Percentiles rank a stretch among this genome's conserved stretches.
phyloP scores from a whole-genome alignment of 37 sponge, comb jelly and placozoan genomes.

The Hexactinellida sp. region DNA sequence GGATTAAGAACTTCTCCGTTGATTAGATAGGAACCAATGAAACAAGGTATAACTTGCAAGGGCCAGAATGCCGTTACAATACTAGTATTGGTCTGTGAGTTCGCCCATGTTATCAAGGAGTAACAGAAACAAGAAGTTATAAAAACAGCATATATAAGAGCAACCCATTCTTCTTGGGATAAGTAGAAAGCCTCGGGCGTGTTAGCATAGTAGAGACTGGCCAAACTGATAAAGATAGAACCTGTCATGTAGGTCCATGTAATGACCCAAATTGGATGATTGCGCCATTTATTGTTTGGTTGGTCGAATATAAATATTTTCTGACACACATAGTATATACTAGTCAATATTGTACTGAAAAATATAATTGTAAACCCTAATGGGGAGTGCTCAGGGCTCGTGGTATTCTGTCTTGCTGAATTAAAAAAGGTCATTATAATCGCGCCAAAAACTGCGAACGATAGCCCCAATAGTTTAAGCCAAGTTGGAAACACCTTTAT shows the following conservation, averaged over 20 bases:
- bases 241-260: slow-evolving; percentile 61
- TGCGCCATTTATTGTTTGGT: slow-evolving; percentile 31
- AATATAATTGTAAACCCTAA: not conserved
- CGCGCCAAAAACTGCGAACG: slow-evolving; percentile 9
- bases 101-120: slow-evolving; percentile 63
- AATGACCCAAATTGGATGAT: slow-evolving; percentile 47
- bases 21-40: slow-evolving; percentile 31
- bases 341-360: not conserved
- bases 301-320: slow-evolving; percentile 45
- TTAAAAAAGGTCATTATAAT: not conserved
- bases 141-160: slow-evolving; percentile 61
- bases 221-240: slow-evolving; percentile 50
- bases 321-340: slow-evolving; percentile 36
- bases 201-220: slow-evolving; percentile 27
- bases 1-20: slow-evolving; percentile 26
- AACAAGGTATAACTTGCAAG: slow-evolving; percentile 44
- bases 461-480: slow-evolving; percentile 13
- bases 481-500: not conserved
- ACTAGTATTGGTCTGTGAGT: slow-evolving; percentile 42
- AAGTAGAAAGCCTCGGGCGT: not conserved
- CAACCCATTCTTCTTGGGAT: slow-evolving; percentile 32
- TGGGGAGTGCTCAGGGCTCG: not conserved
- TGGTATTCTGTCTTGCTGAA: not conserved
- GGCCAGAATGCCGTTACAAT: slow-evolving; percentile 81
- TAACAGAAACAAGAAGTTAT: slow-evolving; percentile 68